Base-by-base conservation (phyloP, 2,888 invertebrate species). In the Allacma fusca region DNA sequence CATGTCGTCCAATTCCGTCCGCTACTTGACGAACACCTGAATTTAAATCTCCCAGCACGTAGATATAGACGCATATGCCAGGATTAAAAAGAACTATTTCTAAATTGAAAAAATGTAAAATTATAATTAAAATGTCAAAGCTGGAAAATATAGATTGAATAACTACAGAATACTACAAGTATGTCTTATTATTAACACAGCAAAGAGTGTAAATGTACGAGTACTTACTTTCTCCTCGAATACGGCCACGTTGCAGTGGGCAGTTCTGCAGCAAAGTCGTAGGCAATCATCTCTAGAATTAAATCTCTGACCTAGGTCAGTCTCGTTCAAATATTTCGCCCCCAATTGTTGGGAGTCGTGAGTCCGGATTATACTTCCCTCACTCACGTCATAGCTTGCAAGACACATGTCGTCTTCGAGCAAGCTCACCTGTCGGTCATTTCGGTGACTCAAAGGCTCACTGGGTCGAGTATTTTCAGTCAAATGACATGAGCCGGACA, bases 161-260 rank as follows among this genome's bases (percentile, higher is more conserved):
- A n/a, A n/a, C n/a, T n/a, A n/a, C n/a, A n/a, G n/a, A n/a, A n/a
- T n/a, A n/a, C n/a, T n/a, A n/a, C n/a, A n/a, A n/a, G n/a, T n/a
- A n/a, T n/a, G n/a, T n/a, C n/a, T n/a, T n/a, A n/a, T n/a, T n/a
- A n/a, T n/a, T n/a, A n/a, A n/a, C n/a, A n/a, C n/a, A n/a, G n/a
- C n/a, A n/a, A n/a, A n/a, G n/a, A n/a, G n/a, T 4, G 34, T 4
- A 34, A 34, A 34, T 34, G 34, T 4, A 7, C 34, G 34, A n/a
- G n/a, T n/a, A n/a, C 34, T 85, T 86, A 94, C 94, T 91, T 95
- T 96, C 86, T 96, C 94, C 87, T 96, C 96, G 86, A 93, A 96
- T 83, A 96, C 93, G 87, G 95, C 96, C 28, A 96, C 95, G 87
- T 96, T 95, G 87, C 96, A 96, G 80, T 91, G 88, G 71, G 92